Percentiles rank a stretch among this genome's conserved stretches.
Evolutionary conservation across 2,888 invertebrate species (phyloP).

Genomic region (Agriopis leucophaearia): DNA sequence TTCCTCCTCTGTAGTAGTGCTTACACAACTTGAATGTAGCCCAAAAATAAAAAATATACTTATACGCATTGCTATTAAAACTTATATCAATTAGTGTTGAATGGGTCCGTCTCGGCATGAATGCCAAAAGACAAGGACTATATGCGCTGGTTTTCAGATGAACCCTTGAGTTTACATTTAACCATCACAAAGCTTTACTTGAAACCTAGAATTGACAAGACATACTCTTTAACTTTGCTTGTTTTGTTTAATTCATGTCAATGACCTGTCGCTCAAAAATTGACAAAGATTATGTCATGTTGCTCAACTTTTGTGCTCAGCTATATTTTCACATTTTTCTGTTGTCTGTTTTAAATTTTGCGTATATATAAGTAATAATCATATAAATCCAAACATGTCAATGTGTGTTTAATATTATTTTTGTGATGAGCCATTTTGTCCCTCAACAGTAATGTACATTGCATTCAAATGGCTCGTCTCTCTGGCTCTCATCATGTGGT

Average conservation of each 20-base stretch:
- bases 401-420: not conserved
- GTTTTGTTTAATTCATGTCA: not conserved
- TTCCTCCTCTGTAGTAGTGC: too few relatives aligned
- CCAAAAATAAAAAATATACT: too few relatives aligned
- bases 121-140: too few relatives aligned
- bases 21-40: too few relatives aligned
- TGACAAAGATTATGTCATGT: slow-evolving; percentile 17
- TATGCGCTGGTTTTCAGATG: too few relatives aligned
- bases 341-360: slow-evolving; percentile 3
- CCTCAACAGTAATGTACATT: slow-evolving; percentile 68
- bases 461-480: slow-evolving; percentile 76
- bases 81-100: too few relatives aligned
- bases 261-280: not conserved
- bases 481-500: slow-evolving; percentile 70
- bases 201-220: too few relatives aligned
- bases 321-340: slow-evolving; percentile 2
- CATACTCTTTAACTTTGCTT: too few relatives aligned
- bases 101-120: too few relatives aligned
- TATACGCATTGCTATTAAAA: too few relatives aligned
- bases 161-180: too few relatives aligned
- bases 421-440: slow-evolving; percentile 23
- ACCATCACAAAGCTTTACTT: too few relatives aligned
- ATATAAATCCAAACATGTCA: not conserved
- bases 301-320: slow-evolving; percentile 14
- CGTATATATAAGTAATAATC: not conserved